Evolutionary conservation across 2,797 vertebrate species (phyloP), one percentile per base, ranked within the genome.

Genomic region (Chelonia mydas): DNA sequence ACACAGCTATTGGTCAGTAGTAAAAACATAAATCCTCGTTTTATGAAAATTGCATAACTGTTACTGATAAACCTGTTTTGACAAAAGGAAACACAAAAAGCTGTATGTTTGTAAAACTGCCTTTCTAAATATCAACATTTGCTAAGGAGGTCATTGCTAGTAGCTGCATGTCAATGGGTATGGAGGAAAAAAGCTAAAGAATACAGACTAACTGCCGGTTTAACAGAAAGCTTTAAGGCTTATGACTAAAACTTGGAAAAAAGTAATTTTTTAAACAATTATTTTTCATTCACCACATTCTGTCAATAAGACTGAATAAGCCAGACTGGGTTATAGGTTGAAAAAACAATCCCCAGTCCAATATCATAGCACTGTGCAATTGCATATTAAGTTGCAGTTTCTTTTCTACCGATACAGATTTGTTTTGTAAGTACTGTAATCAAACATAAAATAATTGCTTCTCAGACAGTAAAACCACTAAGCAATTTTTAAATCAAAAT

Each of bases 31-130:
- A 94, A 53, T 7, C 6, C 51, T 87, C n/a, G 49, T 25, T 50
- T 83, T 84, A 80, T 47, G 61, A 92, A 84, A 93, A 55, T 2
- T 41, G 23, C 88, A 45, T 27, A 72, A 23, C 41, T 49, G 65
- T 50, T 54, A 72, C 33, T 77, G 88, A 53, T 86, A 94, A 94
- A 95, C 16, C 81, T 90, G 21, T n/a, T 92, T 93, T 76, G 92
- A 51, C n/a, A 86, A 17, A 91, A 2, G 7, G 23, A 87, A 92
- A 83, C 15, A 11, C 11, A 95, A 88, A 92, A 91, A 83, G 55
- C 87, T 90, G n/a, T 37, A 45, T 84, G 83, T 88, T 95, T 93
- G 95, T 41, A 55, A 88, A 91, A 50, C 23, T 50, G n/a, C 41
- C 25, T 92, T 88, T 81, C 23, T 84, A 90, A 94, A 85, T 28